Conservation (phyloP, 2,113 vertebrate genomes). For the Scomber colias region DNA sequence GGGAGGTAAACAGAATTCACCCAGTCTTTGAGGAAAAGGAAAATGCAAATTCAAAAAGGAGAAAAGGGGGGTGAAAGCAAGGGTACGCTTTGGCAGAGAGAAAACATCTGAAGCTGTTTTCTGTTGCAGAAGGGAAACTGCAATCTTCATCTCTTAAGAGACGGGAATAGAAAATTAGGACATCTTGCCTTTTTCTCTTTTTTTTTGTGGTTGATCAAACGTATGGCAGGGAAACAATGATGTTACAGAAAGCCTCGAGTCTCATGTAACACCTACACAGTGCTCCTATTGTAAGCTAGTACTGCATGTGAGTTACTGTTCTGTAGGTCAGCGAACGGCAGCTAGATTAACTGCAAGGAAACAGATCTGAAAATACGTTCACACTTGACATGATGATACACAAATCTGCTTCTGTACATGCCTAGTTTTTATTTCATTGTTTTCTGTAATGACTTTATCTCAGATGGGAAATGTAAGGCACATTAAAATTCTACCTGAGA, state of each 20-base stretch:
- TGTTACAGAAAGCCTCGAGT: conserved; percentile 37
- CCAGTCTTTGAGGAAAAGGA: conserved; percentile 23
- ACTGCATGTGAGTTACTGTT: conserved; percentile 22
- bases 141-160: conserved; percentile 31
- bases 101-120: conserved; percentile 36
- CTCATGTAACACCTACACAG: conserved; percentile 55
- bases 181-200: conserved; percentile 1
- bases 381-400: conserved; percentile 1
- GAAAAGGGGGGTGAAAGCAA: conserved; percentile 17
- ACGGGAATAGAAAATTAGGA: conserved; percentile 35
- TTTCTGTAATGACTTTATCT: background rate
- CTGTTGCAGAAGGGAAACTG: conserved; percentile 21
- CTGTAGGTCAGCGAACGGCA: background rate
- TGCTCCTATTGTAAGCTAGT: conserved; percentile 17
- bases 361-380: background rate
- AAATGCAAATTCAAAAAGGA: conserved; percentile 50
- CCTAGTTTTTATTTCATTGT: background rate
- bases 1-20: conserved; percentile 27
- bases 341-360: background rate
- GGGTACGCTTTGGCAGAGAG: conserved; percentile 22
- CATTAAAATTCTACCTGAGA: background rate
- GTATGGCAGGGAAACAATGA: conserved; percentile 50
- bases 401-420: background rate
- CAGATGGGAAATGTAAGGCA: background rate
- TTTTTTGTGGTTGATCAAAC: conserved; percentile 47